Base-by-base conservation (phyloP, 2,113 vertebrate genomes). In the Microcebus ravelobensis region DNA sequence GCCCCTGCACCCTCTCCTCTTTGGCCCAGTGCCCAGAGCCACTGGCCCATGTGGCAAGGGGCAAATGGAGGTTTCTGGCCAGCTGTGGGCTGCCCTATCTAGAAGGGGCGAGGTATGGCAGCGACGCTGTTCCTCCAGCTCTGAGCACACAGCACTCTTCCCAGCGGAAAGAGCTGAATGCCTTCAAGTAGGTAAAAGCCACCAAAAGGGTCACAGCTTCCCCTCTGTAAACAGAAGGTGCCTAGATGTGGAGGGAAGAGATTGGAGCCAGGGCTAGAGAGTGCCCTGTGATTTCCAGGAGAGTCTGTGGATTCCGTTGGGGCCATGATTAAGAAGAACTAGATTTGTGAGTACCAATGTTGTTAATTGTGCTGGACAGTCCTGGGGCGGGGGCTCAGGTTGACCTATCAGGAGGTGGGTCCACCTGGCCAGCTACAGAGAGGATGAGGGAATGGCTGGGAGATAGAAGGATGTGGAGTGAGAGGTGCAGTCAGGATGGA, bases 381-480 rank as follows among this genome's bases (percentile, higher is more conserved):
- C 27, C 36, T 59, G 13, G 11, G 48, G 1, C 17, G 76, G 34
- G 50, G 61, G 23, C 15, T 21, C 79, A 34, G 71, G 50, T 21
- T 48, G 23, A 25, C 12, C 6, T 9, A 7, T 11, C 0, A 3
- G 3, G n/a, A 14, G 23, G 45, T 18, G 55, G 29, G 29, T 12
- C 36, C n/a, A 42, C 27, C 36, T 71, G 15, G 34, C 18, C 3
- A 4, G 29, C 63, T 12, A 20, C 12, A 42, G 23, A 29, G 36
- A 23, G 2, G 3, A 18, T 4, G 29, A 36, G 20, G 23, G n/a
- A 21, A 9, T 9, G 9, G 34, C 55, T 2, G 8, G 27, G 0
- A n/a, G n/a, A 27, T 6, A 2, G 4, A 8, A 2, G 6, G 6
- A 3, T 5, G 3, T 85, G 71, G 15, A 20, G n/a, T 36, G 12